Evolutionary conservation across 2,888 invertebrate species (phyloP), one percentile per base, ranked within the genome.

Genomic region (Amblyjoppa fuscipennis): DNA sequence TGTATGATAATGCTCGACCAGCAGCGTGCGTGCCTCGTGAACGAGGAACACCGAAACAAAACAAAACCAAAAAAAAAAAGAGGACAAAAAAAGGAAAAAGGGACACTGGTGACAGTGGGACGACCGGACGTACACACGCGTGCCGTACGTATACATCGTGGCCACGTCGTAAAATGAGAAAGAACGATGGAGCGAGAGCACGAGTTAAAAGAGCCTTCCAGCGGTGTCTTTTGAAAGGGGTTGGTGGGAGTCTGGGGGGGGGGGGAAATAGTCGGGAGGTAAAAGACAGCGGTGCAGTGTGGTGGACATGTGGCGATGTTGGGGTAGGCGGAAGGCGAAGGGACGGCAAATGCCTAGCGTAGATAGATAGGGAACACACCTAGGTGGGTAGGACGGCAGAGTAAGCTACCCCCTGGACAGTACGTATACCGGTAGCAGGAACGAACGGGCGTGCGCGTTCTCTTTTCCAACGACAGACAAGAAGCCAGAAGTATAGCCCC

Each of bases 1-100:
- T 49, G 53, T 59, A 74, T 79, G 66, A 85, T 83, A 83, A 85
- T 83, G 82, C 81, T 73, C 81, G 69, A 68, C 51, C 66, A 59
- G 69, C 74, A 53, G 66, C 75, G 68, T 73, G 78, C 74, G n/a
- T 83, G 74, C 76, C 56, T 78, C 53, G 13, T 77, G 68, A 76
- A 69, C 61, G 61, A 56, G 73, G 66, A 75, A 71, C 25, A 56
- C 28, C n/a, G 59, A 68, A 84, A 59, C 69, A 70, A 73, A 41
- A 16, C 56, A 66, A 38, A 59, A 9, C 6, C 56, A n/a, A 70
- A 68, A 75, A 45, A 28, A 75, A 64, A 70, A 28, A 64, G 56
- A 49, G 49, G 66, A 53, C 45, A 34, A 34, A 45, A 70, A 20
- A 45, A 20, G n/a, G 13, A 61, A 79, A 84, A 85, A 79, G 66